Evolutionary conservation across 1,140 invertebrate genomes (phyloP), one percentile per base, ranked within the genome.

Genomic region (Brachystomella parvula): DNA sequence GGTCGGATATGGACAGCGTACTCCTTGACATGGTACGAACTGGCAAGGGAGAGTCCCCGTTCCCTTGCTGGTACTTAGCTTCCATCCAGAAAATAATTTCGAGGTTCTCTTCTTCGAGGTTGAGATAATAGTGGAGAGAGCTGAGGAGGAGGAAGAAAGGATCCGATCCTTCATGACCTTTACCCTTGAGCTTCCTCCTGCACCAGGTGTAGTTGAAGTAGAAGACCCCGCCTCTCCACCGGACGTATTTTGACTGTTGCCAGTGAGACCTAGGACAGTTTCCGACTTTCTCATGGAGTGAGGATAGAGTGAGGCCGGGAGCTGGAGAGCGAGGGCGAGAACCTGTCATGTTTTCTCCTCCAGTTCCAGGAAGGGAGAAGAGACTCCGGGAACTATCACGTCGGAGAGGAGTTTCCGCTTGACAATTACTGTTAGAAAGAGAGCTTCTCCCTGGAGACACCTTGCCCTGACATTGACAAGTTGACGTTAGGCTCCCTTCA

Each of bases 241-340:
- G 28, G 76, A 78, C 73, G 72, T 80, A 76, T n/a, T n/a, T n/a
- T n/a, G n/a, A n/a, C n/a, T n/a, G n/a, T n/a, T n/a, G n/a, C n/a
- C n/a, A 76, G 56, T 88, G n/a, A 90, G 79, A 9, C 87, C 87
- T 31, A 89, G 79, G 12, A 89, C 86, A 2, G 88, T 89, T 74
- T 89, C 87, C 77, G 87, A 89, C 75, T 90, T 90, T 56, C 87
- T n/a, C 47, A 88, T n/a, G 89, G 79, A 9, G 87, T 87, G 30
- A 89, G 79, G 12, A 89, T 85, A 2, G 88, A n/a, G n/a, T n/a
- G n/a, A n/a, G n/a, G n/a, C n/a, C n/a, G n/a, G n/a, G n/a, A n/a
- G n/a, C n/a, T n/a, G n/a, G n/a, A n/a, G n/a, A n/a, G n/a, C n/a
- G n/a, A n/a, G n/a, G 49, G 30, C 1, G 29, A 32, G 29, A 32